Base-by-base conservation (phyloP, 2,113 vertebrate genomes). In the Haplochromis vanheusdeni region DNA sequence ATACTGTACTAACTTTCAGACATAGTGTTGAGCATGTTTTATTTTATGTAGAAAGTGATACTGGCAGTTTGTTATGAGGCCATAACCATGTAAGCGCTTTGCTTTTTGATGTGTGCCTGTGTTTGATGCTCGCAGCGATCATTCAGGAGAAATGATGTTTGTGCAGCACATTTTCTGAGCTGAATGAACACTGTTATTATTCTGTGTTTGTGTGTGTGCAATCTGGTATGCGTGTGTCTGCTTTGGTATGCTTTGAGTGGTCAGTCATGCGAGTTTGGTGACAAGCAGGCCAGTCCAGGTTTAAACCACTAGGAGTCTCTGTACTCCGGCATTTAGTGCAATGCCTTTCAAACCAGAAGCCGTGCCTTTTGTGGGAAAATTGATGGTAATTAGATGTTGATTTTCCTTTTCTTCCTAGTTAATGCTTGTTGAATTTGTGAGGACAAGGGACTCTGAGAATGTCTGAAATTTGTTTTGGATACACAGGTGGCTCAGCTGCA, bases 221-320 rank as follows among this genome's bases (percentile, higher is more conserved):
- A 60, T 62, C 52, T 84, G 81, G 62, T 85, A 9, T 86, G 55
- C 79, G 45, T 89, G 68, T 86, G 80, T 84, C 21, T 81, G 45
- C 26, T 88, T 52, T 81, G 81, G 55, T 93, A 52, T 93, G 56
- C 73, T 85, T 80, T 87, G 54, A 83, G 54, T 54, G 90, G 73
- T 89, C 86, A 91, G 73, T 88, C 82, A 92, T 91, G 94, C 79
- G 14, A 73, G 65, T 21, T 37, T 31, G 3, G 13, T 84, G 75
- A 85, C 55, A 26, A 55, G 16, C 68, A 75, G 55, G 31, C 42
- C 14, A 26, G 82, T 51, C 70, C n/a, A 45, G 37, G 12, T 83
- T 86, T 49, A 51, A 82, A 83, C 91, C 91, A 84, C 91, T 83
- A 89, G 91, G 87, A 89, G 90, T 91, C 91, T 90, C 90, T 87